phyloP scores from a whole-genome alignment of 2,888 invertebrate species.

The Tipula helvola region DNA sequence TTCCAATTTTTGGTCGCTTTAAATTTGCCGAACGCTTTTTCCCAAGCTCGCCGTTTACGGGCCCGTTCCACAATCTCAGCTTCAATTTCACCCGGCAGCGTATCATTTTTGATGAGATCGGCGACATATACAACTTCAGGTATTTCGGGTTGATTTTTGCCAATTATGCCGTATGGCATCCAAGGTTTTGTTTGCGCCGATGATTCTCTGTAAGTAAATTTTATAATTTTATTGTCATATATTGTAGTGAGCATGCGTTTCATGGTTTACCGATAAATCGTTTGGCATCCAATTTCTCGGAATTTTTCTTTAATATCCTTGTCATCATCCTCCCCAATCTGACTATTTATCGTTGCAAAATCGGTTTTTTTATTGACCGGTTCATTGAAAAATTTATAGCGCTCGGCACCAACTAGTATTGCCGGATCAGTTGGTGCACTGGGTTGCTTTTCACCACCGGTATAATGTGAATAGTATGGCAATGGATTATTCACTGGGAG shows the following conservation, averaged over 20 bases:
- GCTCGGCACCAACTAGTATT: slow-evolving; percentile 13
- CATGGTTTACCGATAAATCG: slow-evolving; percentile 12
- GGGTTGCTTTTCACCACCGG: not conserved
- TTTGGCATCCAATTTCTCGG: slow-evolving; percentile 16
- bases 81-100: slow-evolving; percentile 29
- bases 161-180: slow-evolving; percentile 24
- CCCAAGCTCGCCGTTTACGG: slow-evolving; percentile 52
- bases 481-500: slow-evolving; percentile 15
- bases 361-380: not conserved
- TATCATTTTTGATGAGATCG: slow-evolving; percentile 23
- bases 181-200: slow-evolving; percentile 32
- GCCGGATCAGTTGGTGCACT: not conserved
- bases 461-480: slow-evolving; percentile 14
- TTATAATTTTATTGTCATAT: not conserved
- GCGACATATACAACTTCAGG: slow-evolving; percentile 28
- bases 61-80: slow-evolving; percentile 52
- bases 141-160: slow-evolving; percentile 20
- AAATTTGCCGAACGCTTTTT: slow-evolving; percentile 43
- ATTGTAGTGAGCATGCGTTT: not conserved
- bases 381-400: not conserved
- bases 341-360: not conserved
- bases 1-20: slow-evolving; percentile 43
- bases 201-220: slow-evolving; percentile 24
- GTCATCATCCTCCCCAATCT: not conserved
- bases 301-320: not conserved